phyloP scores from a whole-genome alignment of 2,888 invertebrate species.

The Himalopsyche japonica region DNA sequence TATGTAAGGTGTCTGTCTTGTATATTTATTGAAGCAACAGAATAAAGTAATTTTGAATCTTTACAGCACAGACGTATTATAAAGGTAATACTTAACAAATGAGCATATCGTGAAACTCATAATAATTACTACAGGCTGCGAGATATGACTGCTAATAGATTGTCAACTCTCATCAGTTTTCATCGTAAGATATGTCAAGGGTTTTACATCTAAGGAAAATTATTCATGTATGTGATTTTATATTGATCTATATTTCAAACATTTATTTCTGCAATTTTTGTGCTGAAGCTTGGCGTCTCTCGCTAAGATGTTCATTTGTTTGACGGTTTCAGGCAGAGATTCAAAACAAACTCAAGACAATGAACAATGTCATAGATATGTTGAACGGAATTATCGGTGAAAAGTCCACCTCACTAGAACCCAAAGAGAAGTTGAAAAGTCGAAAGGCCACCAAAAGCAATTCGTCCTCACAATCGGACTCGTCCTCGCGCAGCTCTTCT shows the following conservation, averaged over 20 bases:
- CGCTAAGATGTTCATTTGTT: neutral
- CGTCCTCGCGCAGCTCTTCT: constrained; percentile 44
- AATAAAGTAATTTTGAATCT: too few species aligned
- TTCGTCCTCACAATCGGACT: constrained; percentile 23
- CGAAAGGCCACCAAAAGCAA: constrained; percentile 20
- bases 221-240: constrained; percentile 38
- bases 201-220: constrained; percentile 35
- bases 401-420: constrained; percentile 57
- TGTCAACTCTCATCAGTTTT: too few species aligned
- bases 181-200: neutral
- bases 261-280: too few species aligned
- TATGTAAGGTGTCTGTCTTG: too few species aligned
- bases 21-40: too few species aligned
- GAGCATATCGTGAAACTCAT: too few species aligned
- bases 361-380: constrained; percentile 87
- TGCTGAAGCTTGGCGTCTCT: constrained; percentile 11
- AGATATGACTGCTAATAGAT: too few species aligned
- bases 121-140: too few species aligned
- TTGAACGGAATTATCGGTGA: constrained; percentile 83
- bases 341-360: constrained; percentile 78
- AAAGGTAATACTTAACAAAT: too few species aligned
- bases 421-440: constrained; percentile 42
- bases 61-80: too few species aligned
- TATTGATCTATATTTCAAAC: too few species aligned
- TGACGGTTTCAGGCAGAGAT: constrained; percentile 67